These are phyloP conservation scores for Cnemophilus loriae DNA, from an alignment of 2,113 vertebrate genomes.

Conservation along the genomic window DNA sequence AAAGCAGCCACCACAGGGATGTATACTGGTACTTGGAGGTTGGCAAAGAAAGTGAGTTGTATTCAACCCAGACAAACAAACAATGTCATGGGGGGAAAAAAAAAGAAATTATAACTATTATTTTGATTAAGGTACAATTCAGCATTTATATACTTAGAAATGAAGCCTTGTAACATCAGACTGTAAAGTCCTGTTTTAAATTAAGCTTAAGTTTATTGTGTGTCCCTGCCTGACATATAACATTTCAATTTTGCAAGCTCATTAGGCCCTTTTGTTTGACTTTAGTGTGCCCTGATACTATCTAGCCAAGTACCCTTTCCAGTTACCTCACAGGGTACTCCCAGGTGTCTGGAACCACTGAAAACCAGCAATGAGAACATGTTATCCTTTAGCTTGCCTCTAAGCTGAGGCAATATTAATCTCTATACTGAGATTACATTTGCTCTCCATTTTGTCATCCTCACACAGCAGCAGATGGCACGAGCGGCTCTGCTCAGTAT, in stretches of 20 bases:
- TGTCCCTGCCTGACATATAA: neutral
- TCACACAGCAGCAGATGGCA: neutral
- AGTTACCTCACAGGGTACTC: neutral
- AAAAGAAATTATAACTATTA: no score
- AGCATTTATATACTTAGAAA: neutral
- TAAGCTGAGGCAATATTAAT: no score
- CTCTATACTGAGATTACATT: neutral
- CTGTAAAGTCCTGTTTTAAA: neutral
- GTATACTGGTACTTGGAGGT: neutral
- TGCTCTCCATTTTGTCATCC: neutral
- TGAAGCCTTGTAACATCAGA: neutral
- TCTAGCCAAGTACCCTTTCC: neutral
- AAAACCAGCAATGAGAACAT: neutral
- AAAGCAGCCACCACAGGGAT: neutral
- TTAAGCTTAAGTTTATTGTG: neutral
- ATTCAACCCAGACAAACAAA: constrained; percentile 1
- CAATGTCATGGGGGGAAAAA: neutral
- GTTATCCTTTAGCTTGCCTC: neutral
- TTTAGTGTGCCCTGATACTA: neutral
- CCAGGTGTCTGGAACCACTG: neutral
- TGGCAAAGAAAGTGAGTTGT: neutral
- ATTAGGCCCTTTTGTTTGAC: neutral
- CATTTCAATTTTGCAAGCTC: neutral
- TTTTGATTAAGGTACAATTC: neutral
- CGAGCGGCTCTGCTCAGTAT: fast-evolving